Evolutionary conservation across 2,888 invertebrate species (phyloP).

Genomic region (Osmoderma eremita): DNA sequence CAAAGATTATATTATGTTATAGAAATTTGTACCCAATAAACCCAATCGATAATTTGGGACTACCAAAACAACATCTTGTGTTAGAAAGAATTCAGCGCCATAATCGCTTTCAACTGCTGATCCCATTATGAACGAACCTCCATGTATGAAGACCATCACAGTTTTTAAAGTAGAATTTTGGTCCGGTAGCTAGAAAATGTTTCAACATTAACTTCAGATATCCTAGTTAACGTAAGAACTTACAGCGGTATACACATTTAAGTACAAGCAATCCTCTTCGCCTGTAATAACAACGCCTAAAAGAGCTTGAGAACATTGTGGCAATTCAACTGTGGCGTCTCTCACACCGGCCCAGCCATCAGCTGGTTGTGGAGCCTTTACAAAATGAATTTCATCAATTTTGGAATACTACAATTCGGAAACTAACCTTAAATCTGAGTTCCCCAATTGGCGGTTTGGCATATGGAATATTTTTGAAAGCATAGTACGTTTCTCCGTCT

Average conservation of each 20-base stretch:
- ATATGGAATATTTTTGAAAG: slow-evolving; percentile 61
- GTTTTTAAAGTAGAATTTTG: slow-evolving; percentile 16
- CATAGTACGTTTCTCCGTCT: slow-evolving; percentile 53
- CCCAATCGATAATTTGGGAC: slow-evolving; percentile 34
- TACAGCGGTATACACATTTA: slow-evolving; percentile 57
- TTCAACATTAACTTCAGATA: background rate
- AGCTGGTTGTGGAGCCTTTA: slow-evolving; percentile 58
- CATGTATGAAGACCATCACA: slow-evolving; percentile 35
- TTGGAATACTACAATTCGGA: background rate
- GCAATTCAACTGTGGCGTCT: slow-evolving; percentile 59
- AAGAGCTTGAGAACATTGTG: slow-evolving; percentile 57
- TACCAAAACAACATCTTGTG: slow-evolving; percentile 31
- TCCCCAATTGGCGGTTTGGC: slow-evolving; percentile 59
- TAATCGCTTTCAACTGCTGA: slow-evolving; percentile 19
- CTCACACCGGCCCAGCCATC: slow-evolving; percentile 58
- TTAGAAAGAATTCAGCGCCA: slow-evolving; percentile 30
- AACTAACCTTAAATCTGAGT: slow-evolving; percentile 59
- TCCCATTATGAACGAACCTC: slow-evolving; percentile 29
- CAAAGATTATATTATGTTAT: background rate
- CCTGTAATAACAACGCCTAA: slow-evolving; percentile 60
- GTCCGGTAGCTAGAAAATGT: slow-evolving; percentile 14
- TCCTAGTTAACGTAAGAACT: background rate
- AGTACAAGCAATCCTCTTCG: slow-evolving; percentile 64
- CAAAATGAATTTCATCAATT: background rate
- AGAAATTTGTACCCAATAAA: slow-evolving; percentile 19